Base-by-base conservation (phyloP, 2,888 invertebrate genomes). In the Heliconius ethilla region DNA sequence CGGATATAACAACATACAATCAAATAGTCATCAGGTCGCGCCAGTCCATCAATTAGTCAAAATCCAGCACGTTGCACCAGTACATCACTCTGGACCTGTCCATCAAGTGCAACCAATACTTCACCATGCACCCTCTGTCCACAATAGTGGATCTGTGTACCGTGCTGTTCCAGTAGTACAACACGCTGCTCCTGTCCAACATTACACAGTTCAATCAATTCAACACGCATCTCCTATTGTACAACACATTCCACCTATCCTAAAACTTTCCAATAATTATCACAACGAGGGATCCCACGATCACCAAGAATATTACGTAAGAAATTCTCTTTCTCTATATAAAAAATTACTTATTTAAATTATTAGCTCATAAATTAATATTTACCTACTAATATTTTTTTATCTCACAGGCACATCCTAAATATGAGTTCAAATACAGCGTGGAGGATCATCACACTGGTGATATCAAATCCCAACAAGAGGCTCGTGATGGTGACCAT, bases 391-490 rank as follows among this genome's bases (percentile, higher is more conserved):
- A n/a, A 40, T 15, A 6, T 22, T 15, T 55, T 29, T n/a, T 59
- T 55, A 69, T 72, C 5, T 29, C 0, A 6, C 83, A 92, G 92
- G 85, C 94, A 22, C 92, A 95, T 83, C 95, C 95, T 65, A 94
- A 94, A 88, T 95, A 95, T 87, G 91, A 92, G 86, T 95, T 92
- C 86, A 90, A 94, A 83, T 95, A 95, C 87, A 92, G 92, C 74
- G 93, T 94, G 55, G 89, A 92, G 78, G 95, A 95, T 82, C 91
- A 91, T 2, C 95, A 95, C 82, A 95, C 95, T 77, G 95, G 95
- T 3, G 95, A 95, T 88, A 91, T 92, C 83, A 95, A 95, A 87
- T 93, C 89, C 84, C 95, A 95, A 84, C 90, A 92, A 76, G 95
- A 95, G 87, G 85, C 89, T 59, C 91, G 93, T 72, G 94, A 95